phyloP scores from a whole-genome alignment of 2,113 vertebrate species.

The Ivindomyrus marchei region DNA sequence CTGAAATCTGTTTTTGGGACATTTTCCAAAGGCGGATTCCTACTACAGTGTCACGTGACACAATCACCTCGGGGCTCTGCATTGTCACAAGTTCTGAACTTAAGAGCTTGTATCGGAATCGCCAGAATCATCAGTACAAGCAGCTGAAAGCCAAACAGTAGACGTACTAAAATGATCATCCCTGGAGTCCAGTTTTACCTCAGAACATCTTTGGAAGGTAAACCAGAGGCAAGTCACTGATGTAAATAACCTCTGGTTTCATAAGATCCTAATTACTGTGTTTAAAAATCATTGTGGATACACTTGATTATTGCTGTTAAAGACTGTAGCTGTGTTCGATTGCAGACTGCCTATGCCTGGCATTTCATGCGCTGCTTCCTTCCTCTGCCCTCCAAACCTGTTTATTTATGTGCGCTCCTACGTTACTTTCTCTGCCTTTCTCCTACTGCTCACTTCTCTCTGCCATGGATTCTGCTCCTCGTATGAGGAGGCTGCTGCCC shows the following conservation, averaged over 20 bases:
- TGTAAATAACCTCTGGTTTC: conserved; percentile 11
- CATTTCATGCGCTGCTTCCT: background rate
- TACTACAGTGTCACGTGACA: background rate
- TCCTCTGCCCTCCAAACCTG: background rate
- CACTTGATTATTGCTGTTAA: conserved; percentile 10
- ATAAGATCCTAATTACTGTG: conserved; percentile 24
- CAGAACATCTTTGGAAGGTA: conserved; percentile 8
- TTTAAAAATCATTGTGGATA: conserved; percentile 12
- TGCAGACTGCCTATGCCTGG: background rate
- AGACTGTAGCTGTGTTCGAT: background rate
- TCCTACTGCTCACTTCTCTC: conserved; percentile 7
- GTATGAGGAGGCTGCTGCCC: background rate
- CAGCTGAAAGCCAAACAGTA: conserved; percentile 14
- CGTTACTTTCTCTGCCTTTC: background rate
- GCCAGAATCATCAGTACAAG: background rate
- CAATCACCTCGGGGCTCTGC: background rate
- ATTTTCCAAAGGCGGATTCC: background rate
- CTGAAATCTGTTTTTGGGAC: background rate
- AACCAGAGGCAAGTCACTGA: background rate
- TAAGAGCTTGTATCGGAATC: background rate
- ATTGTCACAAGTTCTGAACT: background rate
- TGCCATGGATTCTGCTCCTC: conserved; percentile 2
- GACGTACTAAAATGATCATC: background rate
- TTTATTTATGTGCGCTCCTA: conserved; percentile 3
- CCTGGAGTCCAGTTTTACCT: background rate